A percentile compares a stretch with the other conserved stretches of the same genome.
These are phyloP conservation scores for Hyaena hyaena DNA, from an alignment of 2,113 vertebrate species.

Conservation along the genomic window DNA sequence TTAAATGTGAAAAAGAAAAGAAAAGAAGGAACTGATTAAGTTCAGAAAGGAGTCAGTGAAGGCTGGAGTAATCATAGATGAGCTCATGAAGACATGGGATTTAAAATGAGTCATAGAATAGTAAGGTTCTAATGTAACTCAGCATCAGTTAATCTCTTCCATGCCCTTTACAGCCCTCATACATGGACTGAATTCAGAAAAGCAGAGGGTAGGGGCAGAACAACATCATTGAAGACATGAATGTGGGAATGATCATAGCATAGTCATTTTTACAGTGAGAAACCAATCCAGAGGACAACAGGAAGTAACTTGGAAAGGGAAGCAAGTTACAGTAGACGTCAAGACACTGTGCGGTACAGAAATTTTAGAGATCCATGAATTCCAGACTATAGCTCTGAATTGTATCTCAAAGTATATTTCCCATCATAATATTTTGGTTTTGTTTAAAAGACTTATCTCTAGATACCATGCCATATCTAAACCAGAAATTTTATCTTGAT, in stretches of 20 bases:
- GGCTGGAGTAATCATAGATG: not conserved
- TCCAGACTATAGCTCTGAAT: not conserved
- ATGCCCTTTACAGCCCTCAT: not conserved
- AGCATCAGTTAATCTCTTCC: not conserved
- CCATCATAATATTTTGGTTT: not conserved
- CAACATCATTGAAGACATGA: not conserved
- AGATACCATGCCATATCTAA: not conserved
- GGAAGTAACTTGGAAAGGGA: not conserved
- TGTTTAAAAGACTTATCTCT: not conserved
- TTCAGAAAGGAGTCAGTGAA: not conserved
- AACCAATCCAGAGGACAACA: not conserved
- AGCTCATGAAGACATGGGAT: not conserved
- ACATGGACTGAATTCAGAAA: not conserved
- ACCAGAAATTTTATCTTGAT: not conserved
- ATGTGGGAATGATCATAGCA: not conserved
- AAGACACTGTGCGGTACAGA: not conserved
- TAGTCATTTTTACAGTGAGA: not conserved
- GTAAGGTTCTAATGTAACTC: not conserved
- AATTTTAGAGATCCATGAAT: not conserved
- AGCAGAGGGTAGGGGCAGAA: not conserved
- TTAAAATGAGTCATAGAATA: constrained; percentile 20
- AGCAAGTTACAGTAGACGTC: not conserved
- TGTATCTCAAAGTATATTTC: not conserved
- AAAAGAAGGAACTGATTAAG: not conserved
- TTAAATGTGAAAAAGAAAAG: not conserved